A percentile compares a stretch with the other conserved stretches of the same genome.
phyloP scores from a whole-genome alignment of 2,888 invertebrate species.

The Stenodema calcarata region DNA sequence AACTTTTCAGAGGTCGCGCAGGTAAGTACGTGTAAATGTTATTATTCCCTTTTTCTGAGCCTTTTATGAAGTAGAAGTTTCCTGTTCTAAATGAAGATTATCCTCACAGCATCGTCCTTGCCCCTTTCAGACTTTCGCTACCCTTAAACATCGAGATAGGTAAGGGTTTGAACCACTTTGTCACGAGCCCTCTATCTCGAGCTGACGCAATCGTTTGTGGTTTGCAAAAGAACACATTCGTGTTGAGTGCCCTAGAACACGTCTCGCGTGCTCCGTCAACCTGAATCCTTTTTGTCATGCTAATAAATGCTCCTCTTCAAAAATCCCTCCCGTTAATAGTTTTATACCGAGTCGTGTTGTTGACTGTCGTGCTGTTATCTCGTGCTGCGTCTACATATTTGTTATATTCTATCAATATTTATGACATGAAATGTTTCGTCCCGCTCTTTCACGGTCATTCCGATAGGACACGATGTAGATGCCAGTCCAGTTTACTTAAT shows the following conservation, averaged over 20 bases:
- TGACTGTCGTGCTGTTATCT: conserved; percentile 10
- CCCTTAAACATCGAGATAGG: too few relatives aligned
- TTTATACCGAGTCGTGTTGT: conserved; percentile 10
- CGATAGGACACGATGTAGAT: neutral
- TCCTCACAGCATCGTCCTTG: too few relatives aligned
- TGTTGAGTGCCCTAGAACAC: conserved; percentile 1
- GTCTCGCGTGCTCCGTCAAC: conserved; percentile 20
- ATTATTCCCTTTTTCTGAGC: too few relatives aligned
- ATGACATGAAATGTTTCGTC: neutral
- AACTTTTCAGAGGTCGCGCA: too few relatives aligned
- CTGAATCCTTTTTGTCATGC: conserved; percentile 8
- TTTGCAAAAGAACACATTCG: neutral
- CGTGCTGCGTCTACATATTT: neutral
- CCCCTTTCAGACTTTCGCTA: too few relatives aligned
- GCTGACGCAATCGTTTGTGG: neutral
- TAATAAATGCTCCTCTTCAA: conserved; percentile 7
- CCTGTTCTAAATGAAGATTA: too few relatives aligned
- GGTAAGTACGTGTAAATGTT: too few relatives aligned
- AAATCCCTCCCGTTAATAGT: neutral
- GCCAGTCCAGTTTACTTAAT: neutral
- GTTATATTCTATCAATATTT: conserved; percentile 21
- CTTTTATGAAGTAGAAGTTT: too few relatives aligned
- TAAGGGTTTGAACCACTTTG: neutral
- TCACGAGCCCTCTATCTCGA: neutral
- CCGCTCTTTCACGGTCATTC: neutral